These are phyloP conservation scores for Beris chalybata DNA, from an alignment of 2,888 invertebrate species.

Conservation along the genomic window DNA sequence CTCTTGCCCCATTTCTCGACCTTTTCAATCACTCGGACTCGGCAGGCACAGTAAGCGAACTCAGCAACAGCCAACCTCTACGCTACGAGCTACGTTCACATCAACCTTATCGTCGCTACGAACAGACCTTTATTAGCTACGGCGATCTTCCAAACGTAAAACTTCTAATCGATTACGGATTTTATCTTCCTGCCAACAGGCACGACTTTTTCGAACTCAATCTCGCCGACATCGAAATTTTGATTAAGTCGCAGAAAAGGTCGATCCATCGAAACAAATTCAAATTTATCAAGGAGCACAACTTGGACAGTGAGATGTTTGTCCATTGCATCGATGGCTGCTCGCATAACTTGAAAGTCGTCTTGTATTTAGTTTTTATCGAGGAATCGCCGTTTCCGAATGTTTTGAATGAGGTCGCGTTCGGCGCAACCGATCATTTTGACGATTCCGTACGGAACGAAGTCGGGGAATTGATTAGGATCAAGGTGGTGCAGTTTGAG, in stretches of 20 bases:
- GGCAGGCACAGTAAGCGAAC: constrained; percentile 60
- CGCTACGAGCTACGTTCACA: constrained; percentile 31
- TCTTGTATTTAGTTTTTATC: constrained; percentile 51
- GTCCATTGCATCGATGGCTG: constrained; percentile 64
- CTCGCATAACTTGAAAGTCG: constrained; percentile 65
- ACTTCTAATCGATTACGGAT: constrained; percentile 86
- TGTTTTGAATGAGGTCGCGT: constrained; percentile 53
- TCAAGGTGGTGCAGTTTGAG: constrained; percentile 49
- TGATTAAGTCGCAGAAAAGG: constrained; percentile 50
- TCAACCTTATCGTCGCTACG: constrained; percentile 60
- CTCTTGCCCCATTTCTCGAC: constrained; percentile 85
- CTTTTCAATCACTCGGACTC: constrained; percentile 81
- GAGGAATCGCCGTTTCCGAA: constrained; percentile 50
- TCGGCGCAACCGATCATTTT: constrained; percentile 47
- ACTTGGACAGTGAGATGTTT: constrained; percentile 65
- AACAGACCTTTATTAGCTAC: constrained; percentile 87
- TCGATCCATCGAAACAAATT: constrained; percentile 59
- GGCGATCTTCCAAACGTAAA: constrained; percentile 80
- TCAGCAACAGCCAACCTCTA: constrained; percentile 41
- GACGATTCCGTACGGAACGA: constrained; percentile 41
- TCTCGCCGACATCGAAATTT: constrained; percentile 60
- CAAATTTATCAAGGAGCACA: constrained; percentile 66
- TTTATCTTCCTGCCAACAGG: constrained; percentile 69
- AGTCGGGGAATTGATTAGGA: constrained; percentile 43
- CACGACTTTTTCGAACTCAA: constrained; percentile 68